Evolutionary conservation across 1,140 invertebrate genomes (phyloP).

Genomic region (Cherax destructor): DNA sequence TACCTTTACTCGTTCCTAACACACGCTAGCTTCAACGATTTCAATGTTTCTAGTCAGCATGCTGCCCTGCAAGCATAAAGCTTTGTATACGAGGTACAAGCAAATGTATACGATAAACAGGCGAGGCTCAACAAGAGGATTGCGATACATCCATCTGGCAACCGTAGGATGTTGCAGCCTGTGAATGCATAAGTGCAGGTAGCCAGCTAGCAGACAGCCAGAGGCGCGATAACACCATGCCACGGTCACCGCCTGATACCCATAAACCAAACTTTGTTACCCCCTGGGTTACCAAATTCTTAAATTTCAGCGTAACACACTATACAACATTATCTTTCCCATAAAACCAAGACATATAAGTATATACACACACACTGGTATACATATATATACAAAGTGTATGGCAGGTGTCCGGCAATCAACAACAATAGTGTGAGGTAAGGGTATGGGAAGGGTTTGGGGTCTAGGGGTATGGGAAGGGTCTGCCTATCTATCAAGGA

Average conservation of each 20-base stretch:
- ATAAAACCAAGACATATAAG: too few species aligned
- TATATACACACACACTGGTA: too few species aligned
- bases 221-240: slow-evolving; percentile 32
- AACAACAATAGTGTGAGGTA: neutral
- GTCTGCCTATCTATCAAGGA: neutral
- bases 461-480: neutral
- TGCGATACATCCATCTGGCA: slow-evolving; percentile 41
- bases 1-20: neutral
- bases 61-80: too few species aligned
- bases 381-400: neutral
- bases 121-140: neutral
- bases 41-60: too few species aligned
- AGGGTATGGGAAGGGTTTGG: neutral
- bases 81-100: too few species aligned
- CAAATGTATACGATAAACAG: too few species aligned
- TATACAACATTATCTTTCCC: too few species aligned
- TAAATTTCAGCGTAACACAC: neutral
- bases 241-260: neutral
- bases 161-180: slow-evolving; percentile 42
- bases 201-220: slow-evolving; percentile 20
- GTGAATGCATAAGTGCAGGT: slow-evolving; percentile 46
- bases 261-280: neutral
- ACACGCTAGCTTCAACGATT: too few species aligned
- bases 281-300: neutral
- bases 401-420: neutral